phyloP scores from a whole-genome alignment of 2,113 vertebrate species.

The Meleagris gallopavo region DNA sequence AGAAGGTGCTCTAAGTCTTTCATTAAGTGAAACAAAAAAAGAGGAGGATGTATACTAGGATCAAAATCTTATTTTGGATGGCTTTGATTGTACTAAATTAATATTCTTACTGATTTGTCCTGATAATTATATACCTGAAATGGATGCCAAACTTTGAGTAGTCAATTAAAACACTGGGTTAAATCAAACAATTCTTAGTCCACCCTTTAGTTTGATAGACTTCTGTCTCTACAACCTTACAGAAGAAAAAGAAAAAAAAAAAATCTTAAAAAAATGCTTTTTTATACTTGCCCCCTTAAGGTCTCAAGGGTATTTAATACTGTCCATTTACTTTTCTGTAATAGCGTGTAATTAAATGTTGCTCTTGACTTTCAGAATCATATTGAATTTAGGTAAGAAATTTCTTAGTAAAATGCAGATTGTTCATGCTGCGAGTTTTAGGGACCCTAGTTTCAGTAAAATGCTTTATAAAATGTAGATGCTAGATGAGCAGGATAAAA shows the following conservation, averaged over 20 bases:
- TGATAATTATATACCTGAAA: slow-evolving; percentile 21
- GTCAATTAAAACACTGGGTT: slow-evolving; percentile 26
- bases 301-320: slow-evolving; percentile 50
- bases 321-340: slow-evolving; percentile 11
- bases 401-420: slow-evolving; percentile 58
- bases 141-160: neutral
- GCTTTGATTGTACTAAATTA: neutral
- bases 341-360: slow-evolving; percentile 27
- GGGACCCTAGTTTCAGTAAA: slow-evolving; percentile 62
- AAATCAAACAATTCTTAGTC: slow-evolving; percentile 24
- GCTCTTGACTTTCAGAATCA: slow-evolving; percentile 49
- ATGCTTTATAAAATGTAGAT: slow-evolving; percentile 44
- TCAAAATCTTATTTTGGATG: neutral
- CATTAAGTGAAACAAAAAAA: neutral
- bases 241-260: neutral
- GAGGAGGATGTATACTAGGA: neutral
- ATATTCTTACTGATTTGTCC: neutral
- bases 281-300: slow-evolving; percentile 11
- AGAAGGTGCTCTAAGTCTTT: neutral
- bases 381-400: slow-evolving; percentile 62
- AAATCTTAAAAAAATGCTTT: neutral
- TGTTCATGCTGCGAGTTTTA: slow-evolving; percentile 52
- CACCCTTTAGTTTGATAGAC: slow-evolving; percentile 34
- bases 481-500: slow-evolving; percentile 53
- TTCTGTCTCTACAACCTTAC: neutral